Base-by-base conservation (phyloP, 2,113 vertebrate species). In the Phrynocephalus versicolor region DNA sequence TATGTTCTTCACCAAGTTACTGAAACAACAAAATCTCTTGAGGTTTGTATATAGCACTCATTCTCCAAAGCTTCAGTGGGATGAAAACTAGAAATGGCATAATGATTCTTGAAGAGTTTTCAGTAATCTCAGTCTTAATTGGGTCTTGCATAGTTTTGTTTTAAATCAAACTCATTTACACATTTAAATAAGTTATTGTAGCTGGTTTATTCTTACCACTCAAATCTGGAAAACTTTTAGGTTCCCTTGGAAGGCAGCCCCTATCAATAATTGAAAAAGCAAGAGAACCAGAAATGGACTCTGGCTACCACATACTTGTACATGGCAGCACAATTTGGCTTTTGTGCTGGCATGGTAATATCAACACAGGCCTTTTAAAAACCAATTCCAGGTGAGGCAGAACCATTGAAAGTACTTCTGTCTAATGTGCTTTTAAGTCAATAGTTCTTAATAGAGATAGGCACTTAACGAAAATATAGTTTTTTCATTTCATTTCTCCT, bases 31-130 rank as follows among this genome's bases (percentile, higher is more conserved):
- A 58, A 9, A 39, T 77, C n/a, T 76, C 57, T 30, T 45, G 0
- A 18, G 89, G 79, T 81, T 82, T 41, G 14, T 86, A 7, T 83
- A 83, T 76, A 87, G 67, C 69, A 85, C 2, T 70, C 85, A 58
- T 19, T 8, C 65, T 85, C 70, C 81, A 21, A 72, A 13, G 1
- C 64, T 35, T 77, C 83, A 88, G 65, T n/a, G 82, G n/a, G 35
- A 18, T 0, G 79, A 2, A 33, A 87, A 90, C 82, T 33, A 13
- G 5, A 12, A 90, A 88, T 60, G 1, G 1, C 73, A 8, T 37
- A 12, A 58, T 80, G 18, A 78, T 76, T 83, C 25, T 58, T 45
- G 65, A 69, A 81, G 15, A 21, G 41, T 82, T 91, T 88, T 84
- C 2, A 1, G 67, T 85, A 30, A 12, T 85, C 18, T 85, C 74